These are phyloP conservation scores for Rana temporaria DNA, from an alignment of 2,113 vertebrate genomes.

Conservation along the genomic window DNA sequence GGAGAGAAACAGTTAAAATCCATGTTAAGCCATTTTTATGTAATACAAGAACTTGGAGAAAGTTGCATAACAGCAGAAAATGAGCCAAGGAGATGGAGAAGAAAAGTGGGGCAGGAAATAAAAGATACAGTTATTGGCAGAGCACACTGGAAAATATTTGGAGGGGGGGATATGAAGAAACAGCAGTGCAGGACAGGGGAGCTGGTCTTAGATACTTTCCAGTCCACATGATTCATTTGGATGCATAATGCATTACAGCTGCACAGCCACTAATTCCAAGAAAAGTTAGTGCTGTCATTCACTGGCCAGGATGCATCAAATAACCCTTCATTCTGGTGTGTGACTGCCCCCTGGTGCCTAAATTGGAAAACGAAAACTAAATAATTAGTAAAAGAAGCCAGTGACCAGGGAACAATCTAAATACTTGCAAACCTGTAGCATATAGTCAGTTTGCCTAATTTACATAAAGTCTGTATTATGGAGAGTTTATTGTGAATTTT, in stretches of 20 bases:
- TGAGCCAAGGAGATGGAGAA: neutral
- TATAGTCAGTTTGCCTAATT: too few relatives aligned
- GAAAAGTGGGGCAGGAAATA: neutral
- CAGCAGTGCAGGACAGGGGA: neutral
- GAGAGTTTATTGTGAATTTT: too few relatives aligned
- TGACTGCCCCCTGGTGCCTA: slow-evolving; percentile 4
- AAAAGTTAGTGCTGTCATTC: neutral
- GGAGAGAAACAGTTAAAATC: too few relatives aligned
- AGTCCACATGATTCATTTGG: neutral
- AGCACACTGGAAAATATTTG: neutral
- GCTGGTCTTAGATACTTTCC: neutral
- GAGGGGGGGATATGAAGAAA: neutral
- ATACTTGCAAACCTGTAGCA: too few relatives aligned
- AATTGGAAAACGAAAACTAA: neutral
- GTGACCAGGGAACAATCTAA: too few relatives aligned
- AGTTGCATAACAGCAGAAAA: neutral
- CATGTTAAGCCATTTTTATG: too few relatives aligned
- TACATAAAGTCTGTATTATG: too few relatives aligned
- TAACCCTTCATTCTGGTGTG: neutral
- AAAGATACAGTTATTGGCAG: neutral
- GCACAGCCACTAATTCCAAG: neutral
- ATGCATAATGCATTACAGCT: neutral
- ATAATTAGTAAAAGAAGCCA: too few relatives aligned
- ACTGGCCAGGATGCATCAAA: neutral
- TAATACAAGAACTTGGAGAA: neutral